Percentiles rank a stretch among this genome's conserved stretches.
phyloP scores from a whole-genome alignment of 2,888 invertebrate genomes.

The Augochlorella aurata region DNA sequence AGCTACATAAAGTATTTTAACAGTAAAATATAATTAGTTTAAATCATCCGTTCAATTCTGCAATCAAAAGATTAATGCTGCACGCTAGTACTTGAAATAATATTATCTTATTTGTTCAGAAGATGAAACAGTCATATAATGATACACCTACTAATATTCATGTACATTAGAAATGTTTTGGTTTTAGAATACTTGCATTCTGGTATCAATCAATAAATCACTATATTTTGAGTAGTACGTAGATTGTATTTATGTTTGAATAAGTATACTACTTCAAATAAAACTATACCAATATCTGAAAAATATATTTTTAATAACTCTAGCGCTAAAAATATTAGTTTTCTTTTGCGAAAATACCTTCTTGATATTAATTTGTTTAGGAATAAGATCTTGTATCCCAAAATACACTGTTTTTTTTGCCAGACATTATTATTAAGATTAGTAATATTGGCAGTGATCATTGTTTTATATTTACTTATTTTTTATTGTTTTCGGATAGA shows the following conservation, averaged over 20 bases:
- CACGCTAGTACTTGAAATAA: conserved; percentile 35
- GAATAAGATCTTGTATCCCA: conserved; percentile 1
- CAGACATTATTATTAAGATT: conserved; percentile 33
- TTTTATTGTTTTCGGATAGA: conserved; percentile 41
- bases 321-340: conserved; percentile 32
- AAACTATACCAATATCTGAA: conserved; percentile 54
- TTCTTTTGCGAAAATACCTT: conserved; percentile 24
- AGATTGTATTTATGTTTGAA: conserved; percentile 62
- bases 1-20: conserved; percentile 32
- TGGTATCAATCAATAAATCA: conserved; percentile 45
- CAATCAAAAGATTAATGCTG: conserved; percentile 26
- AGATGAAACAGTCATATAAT: conserved; percentile 46
- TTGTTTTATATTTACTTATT: conserved; percentile 43
- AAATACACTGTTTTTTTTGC: conserved; percentile 26
- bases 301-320: conserved; percentile 56
- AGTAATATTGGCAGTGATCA: conserved; percentile 28
- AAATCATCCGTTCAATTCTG: conserved; percentile 42
- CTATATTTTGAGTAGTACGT: conserved; percentile 61
- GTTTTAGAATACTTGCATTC: conserved; percentile 50
- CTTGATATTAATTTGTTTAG: conserved; percentile 21
- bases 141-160: conserved; percentile 37
- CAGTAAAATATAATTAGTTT: conserved; percentile 40
- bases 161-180: conserved; percentile 51
- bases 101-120: conserved; percentile 43
- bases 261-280: conserved; percentile 59